Evolutionary conservation across 2,113 vertebrate species (phyloP).

Genomic region (Corapipo altera): DNA sequence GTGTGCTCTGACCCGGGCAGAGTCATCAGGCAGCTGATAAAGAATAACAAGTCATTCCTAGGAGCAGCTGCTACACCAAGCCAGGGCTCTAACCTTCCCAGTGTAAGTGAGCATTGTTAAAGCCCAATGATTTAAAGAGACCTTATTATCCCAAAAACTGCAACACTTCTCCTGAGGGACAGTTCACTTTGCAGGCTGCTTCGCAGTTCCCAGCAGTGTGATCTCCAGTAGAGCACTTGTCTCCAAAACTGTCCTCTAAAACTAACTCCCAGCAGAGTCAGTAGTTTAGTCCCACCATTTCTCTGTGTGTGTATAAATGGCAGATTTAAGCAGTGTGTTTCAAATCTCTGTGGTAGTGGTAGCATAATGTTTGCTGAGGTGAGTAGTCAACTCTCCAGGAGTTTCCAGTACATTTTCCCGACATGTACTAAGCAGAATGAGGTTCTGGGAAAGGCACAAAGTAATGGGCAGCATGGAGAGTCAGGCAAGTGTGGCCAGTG

Average conservation of each 20-base stretch:
- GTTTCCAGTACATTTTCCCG: background rate
- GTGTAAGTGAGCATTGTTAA: background rate
- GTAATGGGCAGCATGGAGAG: background rate
- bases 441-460: background rate
- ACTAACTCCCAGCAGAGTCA: background rate
- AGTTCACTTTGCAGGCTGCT: accelerated
- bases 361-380: background rate
- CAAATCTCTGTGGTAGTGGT: background rate
- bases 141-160: background rate
- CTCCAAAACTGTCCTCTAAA: background rate
- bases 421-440: background rate
- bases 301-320: background rate
- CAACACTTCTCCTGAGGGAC: background rate
- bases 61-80: background rate
- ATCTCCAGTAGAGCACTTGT: background rate
- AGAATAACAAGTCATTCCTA: background rate
- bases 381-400: background rate
- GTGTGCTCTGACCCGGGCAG: background rate
- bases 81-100: background rate
- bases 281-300: background rate
- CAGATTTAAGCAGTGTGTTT: background rate
- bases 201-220: background rate
- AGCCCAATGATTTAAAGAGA: background rate
- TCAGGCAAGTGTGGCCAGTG: background rate
- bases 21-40: background rate